Evolutionary conservation across 2,797 vertebrate species (phyloP).

Genomic region (Apodemus agrarius): DNA sequence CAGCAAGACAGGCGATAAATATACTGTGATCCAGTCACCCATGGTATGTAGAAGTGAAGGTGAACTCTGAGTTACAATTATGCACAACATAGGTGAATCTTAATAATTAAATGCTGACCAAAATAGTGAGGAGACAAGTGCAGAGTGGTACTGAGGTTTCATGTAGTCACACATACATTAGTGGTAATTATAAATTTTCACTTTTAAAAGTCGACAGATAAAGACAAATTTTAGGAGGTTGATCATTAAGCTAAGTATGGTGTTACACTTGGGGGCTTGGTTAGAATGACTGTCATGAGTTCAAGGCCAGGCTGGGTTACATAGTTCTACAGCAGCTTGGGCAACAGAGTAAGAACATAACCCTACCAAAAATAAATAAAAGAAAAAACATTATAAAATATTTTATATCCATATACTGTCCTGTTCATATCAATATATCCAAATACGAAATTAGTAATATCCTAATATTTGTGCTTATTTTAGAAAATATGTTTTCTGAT

Average conservation of each 20-base stretch:
- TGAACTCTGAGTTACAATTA: conserved; percentile 26
- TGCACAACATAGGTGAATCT: neutral
- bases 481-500: neutral
- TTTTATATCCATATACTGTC: neutral
- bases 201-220: conserved; percentile 16
- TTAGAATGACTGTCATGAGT: no score
- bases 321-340: neutral
- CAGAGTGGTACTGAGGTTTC: neutral
- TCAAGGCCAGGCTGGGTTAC: neutral
- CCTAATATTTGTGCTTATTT: neutral
- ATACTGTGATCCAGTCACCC: neutral
- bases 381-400: neutral
- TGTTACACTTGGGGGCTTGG: neutral
- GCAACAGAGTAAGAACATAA: neutral
- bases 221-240: conserved; percentile 16
- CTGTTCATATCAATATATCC: neutral
- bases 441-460: neutral
- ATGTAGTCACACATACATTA: neutral
- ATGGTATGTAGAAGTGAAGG: neutral
- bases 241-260: neutral
- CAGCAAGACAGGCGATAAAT: neutral
- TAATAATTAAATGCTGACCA: neutral
- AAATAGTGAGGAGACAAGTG: neutral
- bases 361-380: neutral
- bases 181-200: neutral